Conservation (phyloP, 2,113 vertebrate species). For the Camelus dromedarius region DNA sequence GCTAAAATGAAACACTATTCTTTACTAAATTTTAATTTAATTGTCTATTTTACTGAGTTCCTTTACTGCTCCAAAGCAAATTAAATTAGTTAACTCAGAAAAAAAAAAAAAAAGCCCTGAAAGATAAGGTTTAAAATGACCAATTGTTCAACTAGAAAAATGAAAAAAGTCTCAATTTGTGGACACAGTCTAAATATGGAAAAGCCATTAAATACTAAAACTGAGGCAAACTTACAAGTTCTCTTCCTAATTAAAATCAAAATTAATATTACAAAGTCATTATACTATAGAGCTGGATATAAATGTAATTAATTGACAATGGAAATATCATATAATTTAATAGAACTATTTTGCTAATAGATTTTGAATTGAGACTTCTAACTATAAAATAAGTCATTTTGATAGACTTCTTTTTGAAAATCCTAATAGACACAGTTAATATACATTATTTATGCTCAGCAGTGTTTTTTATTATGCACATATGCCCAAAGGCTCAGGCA, state of each 20-base stretch:
- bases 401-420: slow-evolving; percentile 48
- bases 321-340: slow-evolving; percentile 62
- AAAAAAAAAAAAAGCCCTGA: background rate
- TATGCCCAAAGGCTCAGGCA: slow-evolving; percentile 66
- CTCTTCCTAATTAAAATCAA: slow-evolving; percentile 50
- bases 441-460: slow-evolving; percentile 74
- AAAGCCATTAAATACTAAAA: slow-evolving; percentile 62
- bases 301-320: slow-evolving; percentile 63
- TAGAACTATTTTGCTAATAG: slow-evolving; percentile 71
- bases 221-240: slow-evolving; percentile 27
- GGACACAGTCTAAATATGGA: slow-evolving; percentile 17
- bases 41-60: background rate
- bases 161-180: background rate
- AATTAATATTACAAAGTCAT: slow-evolving; percentile 66
- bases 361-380: slow-evolving; percentile 56
- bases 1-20: background rate
- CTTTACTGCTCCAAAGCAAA: background rate
- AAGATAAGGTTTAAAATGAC: slow-evolving; percentile 33
- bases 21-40: background rate
- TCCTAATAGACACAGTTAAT: slow-evolving; percentile 60
- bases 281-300: slow-evolving; percentile 3
- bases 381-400: slow-evolving; percentile 62
- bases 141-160: background rate
- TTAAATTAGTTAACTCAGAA: background rate
- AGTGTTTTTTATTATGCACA: slow-evolving; percentile 69